A percentile compares a stretch with the other conserved stretches of the same genome.
These are phyloP conservation scores for Hoplostethus mediterraneus DNA, from an alignment of 2,797 vertebrate genomes.

Conservation along the genomic window DNA sequence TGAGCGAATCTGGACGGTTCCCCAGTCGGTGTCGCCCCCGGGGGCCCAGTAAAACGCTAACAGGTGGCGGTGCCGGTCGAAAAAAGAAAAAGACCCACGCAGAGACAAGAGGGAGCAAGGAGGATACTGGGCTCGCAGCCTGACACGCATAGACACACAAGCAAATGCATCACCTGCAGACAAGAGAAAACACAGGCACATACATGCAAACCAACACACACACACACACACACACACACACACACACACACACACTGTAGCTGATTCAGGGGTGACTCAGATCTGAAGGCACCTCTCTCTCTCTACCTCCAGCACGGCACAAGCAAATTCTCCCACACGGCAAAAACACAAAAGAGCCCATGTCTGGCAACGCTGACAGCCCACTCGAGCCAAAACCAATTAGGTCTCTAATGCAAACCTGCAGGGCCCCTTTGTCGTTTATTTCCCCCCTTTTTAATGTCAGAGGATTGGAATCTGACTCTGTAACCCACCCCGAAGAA, in stretches of 20 bases:
- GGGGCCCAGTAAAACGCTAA: conserved; percentile 81
- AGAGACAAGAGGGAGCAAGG: conserved; percentile 79
- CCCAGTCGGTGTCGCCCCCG: conserved; percentile 72
- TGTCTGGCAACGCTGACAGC: conserved; percentile 75
- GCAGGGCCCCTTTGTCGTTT: conserved; percentile 85
- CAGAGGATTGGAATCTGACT: conserved; percentile 86
- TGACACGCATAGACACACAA: conserved; percentile 60
- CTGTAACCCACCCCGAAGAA: conserved; percentile 70
- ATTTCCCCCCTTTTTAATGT: conserved; percentile 84
- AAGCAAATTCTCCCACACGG: conserved; percentile 79
- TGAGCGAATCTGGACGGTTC: conserved; percentile 79
- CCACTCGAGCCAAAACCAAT: conserved; percentile 86
- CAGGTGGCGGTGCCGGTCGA: conserved; percentile 75
- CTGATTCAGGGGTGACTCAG: conserved; percentile 51
- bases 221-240: conserved; percentile 12
- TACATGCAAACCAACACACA: conserved; percentile 55
- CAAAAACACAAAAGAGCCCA: conserved; percentile 75
- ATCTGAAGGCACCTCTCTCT: conserved; percentile 58
- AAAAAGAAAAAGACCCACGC: conserved; percentile 79
- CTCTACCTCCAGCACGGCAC: conserved; percentile 59
- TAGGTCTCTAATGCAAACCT: conserved; percentile 86
- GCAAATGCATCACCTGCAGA: conserved; percentile 42
- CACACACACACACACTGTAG: conserved; percentile 20
- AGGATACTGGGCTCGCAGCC: conserved; percentile 74
- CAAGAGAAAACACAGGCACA: conserved; percentile 47